Evolutionary conservation across 2,797 vertebrate genomes (phyloP).

Genomic region (Phoebastria nigripes): DNA sequence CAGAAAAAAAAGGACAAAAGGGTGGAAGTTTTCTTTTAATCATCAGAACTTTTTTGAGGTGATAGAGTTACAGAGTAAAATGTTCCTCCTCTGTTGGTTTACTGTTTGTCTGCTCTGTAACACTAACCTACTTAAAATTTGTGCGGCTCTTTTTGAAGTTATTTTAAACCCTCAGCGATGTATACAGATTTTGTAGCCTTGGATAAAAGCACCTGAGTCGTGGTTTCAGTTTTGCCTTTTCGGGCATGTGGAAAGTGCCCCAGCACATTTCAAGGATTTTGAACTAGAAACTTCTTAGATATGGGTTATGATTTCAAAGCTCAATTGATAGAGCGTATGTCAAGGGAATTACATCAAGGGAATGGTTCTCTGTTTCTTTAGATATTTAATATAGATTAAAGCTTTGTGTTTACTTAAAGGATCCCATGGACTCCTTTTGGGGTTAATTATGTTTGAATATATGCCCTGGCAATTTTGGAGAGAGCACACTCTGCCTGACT

Average conservation of each 20-base stretch:
- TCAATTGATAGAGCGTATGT: background rate
- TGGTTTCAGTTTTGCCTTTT: slow-evolving; percentile 66
- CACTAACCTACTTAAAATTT: slow-evolving; percentile 83
- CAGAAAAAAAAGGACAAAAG: slow-evolving; percentile 23
- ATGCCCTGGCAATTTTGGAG: background rate
- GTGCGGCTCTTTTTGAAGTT: slow-evolving; percentile 85
- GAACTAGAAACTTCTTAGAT: slow-evolving; percentile 52
- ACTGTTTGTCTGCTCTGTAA: slow-evolving; percentile 84
- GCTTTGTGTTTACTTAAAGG: slow-evolving; percentile 5
- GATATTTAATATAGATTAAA: slow-evolving; percentile 27
- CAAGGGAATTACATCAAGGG: slow-evolving; percentile 48
- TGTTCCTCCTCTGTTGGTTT: slow-evolving; percentile 76
- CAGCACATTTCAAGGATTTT: slow-evolving; percentile 52
- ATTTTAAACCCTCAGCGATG: slow-evolving; percentile 82
- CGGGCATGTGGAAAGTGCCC: slow-evolving; percentile 23
- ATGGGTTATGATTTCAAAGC: slow-evolving; percentile 61
- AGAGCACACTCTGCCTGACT: background rate
- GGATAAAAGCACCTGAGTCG: slow-evolving; percentile 54
- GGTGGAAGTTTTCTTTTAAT: slow-evolving; percentile 63
- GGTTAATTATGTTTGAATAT: background rate
- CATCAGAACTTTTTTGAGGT: slow-evolving; percentile 58
- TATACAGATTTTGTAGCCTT: slow-evolving; percentile 68
- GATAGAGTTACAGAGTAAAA: slow-evolving; percentile 77
- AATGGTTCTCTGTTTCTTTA: slow-evolving; percentile 14
- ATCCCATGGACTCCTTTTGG: background rate